Base-by-base conservation (phyloP, 2,888 invertebrate species). In the Tenthredo scrophulariae region DNA sequence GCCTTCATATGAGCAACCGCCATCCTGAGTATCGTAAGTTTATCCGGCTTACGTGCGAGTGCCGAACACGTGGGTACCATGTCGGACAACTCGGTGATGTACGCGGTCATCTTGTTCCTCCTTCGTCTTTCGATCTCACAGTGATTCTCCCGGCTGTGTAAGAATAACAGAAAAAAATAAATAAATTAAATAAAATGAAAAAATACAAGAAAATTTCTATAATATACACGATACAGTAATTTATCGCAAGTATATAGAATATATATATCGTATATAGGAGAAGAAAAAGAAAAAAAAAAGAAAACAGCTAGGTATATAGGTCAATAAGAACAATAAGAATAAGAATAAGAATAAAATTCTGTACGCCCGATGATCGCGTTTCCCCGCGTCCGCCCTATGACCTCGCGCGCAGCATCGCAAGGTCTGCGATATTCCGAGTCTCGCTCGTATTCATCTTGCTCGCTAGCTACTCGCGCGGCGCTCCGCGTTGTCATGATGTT, bases 61-160 rank as follows among this genome's bases (percentile, higher is more conserved):
- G 99, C 98, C 92, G 98, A 98, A 95, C 99, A 99, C 91, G 99
- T 99, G 91, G 99, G 99, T 92, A 99, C 99, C 99, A 99, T 99
- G 94, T 99, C 99, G 89, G 99, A 99, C 91, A 99, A 95, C 95
- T 99, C 99, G 92, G 99, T 99, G 94, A 99, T 99, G 95, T 99
- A 99, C 89, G 99, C 98, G 90, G 99, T 99, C 99, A 99, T 99
- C 97, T 99, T 99, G 96, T 99, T 99, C 90, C 99, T 96, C 90
- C 99, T 96, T 90, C 99, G 96, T 90, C 99, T 96, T 94, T 99
- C 99, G 93, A 99, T 99, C 94, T 99, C 99, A 94, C 99, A 99
- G 94, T 99, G 99, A 94, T 99, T 99, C 95, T 99, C 99, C 93
- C 99, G 97, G 94, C 97, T 96, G 95, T 93, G 94, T 79, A 50